These are phyloP conservation scores for Prunella fulvescens DNA, from an alignment of 2,113 vertebrate species.

Conservation along the genomic window DNA sequence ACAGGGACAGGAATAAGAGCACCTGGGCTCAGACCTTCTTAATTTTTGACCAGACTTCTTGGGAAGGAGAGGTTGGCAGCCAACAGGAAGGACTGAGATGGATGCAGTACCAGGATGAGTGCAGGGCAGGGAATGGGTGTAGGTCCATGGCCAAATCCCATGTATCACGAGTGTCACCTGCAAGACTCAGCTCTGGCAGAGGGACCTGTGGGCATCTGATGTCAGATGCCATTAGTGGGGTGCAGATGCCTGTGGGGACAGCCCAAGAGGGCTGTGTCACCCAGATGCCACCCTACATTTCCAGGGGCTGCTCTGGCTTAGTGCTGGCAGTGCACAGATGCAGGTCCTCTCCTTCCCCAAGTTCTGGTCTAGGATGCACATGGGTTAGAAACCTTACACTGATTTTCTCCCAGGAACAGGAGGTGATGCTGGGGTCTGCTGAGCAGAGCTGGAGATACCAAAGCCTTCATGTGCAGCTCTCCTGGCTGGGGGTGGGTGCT, in stretches of 20 bases:
- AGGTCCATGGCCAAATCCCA: neutral
- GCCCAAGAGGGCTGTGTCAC: neutral
- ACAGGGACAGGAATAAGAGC: neutral
- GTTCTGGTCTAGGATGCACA: neutral
- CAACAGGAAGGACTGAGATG: neutral
- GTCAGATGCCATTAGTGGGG: rapidly evolving
- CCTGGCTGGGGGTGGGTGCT: neutral
- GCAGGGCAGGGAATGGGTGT: neutral
- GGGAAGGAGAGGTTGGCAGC: neutral
- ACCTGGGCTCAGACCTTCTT: neutral
- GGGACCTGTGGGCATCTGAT: neutral
- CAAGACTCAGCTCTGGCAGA: neutral
- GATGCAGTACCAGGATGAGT: neutral
- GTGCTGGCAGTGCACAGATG: neutral
- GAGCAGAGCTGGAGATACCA: neutral
- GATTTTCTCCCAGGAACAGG: neutral
- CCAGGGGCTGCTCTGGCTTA: neutral
- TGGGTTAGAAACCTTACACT: neutral
- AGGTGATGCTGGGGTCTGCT: neutral
- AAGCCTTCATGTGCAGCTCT: neutral
- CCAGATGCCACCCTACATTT: neutral
- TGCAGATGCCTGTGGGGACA: neutral
- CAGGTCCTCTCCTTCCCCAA: neutral
- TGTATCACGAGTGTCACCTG: neutral
- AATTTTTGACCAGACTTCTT: neutral